phyloP scores from a whole-genome alignment of 1,140 invertebrate species.

The Drosophila murphyi region DNA sequence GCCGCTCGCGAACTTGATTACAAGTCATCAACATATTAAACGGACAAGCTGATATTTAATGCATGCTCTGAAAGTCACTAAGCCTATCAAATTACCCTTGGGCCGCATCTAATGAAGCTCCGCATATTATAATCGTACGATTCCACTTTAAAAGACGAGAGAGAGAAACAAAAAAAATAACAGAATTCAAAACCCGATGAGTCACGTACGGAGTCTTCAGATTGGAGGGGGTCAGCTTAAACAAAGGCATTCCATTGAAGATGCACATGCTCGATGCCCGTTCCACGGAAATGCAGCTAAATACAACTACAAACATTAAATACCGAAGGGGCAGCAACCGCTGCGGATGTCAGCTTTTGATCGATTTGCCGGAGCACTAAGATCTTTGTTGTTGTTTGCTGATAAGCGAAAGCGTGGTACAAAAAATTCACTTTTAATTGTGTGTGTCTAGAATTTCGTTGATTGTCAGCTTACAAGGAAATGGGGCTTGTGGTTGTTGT shows the following conservation, averaged over 20 bases:
- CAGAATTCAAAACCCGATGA: conserved; percentile 53
- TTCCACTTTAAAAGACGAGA: conserved; percentile 30
- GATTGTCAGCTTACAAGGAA: conserved; percentile 38
- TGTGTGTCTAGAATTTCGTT: conserved; percentile 35
- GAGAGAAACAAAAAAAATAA: not conserved
- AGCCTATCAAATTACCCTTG: conserved; percentile 59
- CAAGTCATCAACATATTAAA: conserved; percentile 59
- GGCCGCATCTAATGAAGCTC: conserved; percentile 64
- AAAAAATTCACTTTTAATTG: conserved; percentile 63
- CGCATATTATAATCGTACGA: conserved; percentile 40
- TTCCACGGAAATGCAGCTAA: conserved; percentile 48
- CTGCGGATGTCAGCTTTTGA: conserved; percentile 57
- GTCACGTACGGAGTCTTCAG: conserved; percentile 46
- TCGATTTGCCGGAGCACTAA: conserved; percentile 58
- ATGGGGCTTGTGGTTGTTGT: conserved; percentile 5
- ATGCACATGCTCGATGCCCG: conserved; percentile 43
- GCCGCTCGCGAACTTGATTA: conserved; percentile 38
- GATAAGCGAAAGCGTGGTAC: conserved; percentile 76
- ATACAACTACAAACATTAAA: conserved; percentile 19
- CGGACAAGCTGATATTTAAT: conserved; percentile 56
- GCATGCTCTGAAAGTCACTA: conserved; percentile 20
- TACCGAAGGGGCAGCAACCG: not conserved
- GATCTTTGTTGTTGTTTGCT: conserved; percentile 50
- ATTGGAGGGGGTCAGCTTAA: conserved; percentile 40
- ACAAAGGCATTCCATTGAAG: conserved; percentile 78